phyloP scores from a whole-genome alignment of 2,888 invertebrate genomes.

The Cheilosia impressa region DNA sequence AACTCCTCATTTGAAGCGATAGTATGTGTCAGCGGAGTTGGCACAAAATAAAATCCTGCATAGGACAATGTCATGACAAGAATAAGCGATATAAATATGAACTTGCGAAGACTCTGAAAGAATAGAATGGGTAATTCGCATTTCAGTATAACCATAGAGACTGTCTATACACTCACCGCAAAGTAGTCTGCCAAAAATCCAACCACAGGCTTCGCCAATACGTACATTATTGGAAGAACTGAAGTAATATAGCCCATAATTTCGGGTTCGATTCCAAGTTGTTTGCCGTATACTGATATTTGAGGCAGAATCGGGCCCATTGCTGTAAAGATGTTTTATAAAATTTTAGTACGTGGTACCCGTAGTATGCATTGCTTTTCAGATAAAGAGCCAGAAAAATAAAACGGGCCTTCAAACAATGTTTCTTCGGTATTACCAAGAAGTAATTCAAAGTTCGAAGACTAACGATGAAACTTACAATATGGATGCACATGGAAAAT shows the following conservation, averaged over 20 bases:
- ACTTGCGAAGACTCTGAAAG: conserved; percentile 85
- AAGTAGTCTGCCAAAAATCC: conserved; percentile 91
- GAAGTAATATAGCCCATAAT: conserved; percentile 92
- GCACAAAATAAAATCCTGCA: conserved; percentile 89
- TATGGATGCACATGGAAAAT: too few relatives aligned
- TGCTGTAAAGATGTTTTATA: conserved; percentile 84
- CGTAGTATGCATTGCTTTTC: too few relatives aligned
- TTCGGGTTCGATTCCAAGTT: conserved; percentile 90
- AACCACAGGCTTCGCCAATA: conserved; percentile 90
- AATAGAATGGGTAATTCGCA: background rate
- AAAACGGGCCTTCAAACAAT: too few relatives aligned
- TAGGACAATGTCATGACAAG: conserved; percentile 87
- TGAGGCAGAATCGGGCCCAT: conserved; percentile 92
- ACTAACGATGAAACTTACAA: too few relatives aligned
- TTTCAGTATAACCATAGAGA: too few relatives aligned
- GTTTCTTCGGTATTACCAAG: too few relatives aligned
- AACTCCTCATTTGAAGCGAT: conserved; percentile 76
- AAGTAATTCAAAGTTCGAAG: too few relatives aligned
- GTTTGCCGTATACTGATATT: conserved; percentile 90
- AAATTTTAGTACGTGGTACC: background rate
- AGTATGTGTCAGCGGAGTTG: conserved; percentile 80
- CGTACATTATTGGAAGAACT: conserved; percentile 90
- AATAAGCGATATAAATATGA: conserved; percentile 89
- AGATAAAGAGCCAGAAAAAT: too few relatives aligned
- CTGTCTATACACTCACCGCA: conserved; percentile 83